Base-by-base conservation (phyloP, 1,140 invertebrate genomes). In the Papilio xuthus region DNA sequence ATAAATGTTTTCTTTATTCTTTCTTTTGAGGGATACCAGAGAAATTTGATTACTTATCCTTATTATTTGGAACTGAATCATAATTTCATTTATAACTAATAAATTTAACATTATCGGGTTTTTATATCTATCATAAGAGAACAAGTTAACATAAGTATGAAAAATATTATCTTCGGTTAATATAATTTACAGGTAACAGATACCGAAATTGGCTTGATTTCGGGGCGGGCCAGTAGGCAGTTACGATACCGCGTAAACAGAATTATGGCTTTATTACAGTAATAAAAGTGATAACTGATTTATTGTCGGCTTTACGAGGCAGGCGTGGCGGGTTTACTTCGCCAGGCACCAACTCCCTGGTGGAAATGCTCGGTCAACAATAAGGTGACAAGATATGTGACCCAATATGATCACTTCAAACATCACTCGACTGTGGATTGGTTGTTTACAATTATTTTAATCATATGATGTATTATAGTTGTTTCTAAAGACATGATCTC, bases 211-310 rank as follows among this genome's bases (percentile, higher is more conserved):
- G 42, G 74, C 50, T 63, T 63, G 28, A 76, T 76, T 76, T 60
- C n/a, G 56, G 53, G 53, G 42, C 74, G 28, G 74, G 74, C 18
- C 37, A 37, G 32, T 41, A 42, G 47, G 73, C 74, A 32, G 74
- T 76, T 76, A 76, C 26, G 74, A 78, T 74, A 78, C 74, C 81
- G 82, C 79, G 84, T 83, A 85, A 85, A 85, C 83, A 83, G 78
- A 85, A 85, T 83, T 86, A 81, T 85, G 80, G 74, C 53, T 81
- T 80, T 79, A 81, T 82, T 56, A 79, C 79, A 78, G 83, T 80
- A 83, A 83, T 86, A 85, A 83, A 85, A 79, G 72, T 70, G 78
- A 74, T 84, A 83, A 85, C 77, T 81, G 84, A 85, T 85, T 86
- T 85, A 86, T 85, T 82, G 79, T 86, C 42, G 82, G 78, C 79